Evolutionary conservation across 2,888 invertebrate genomes (phyloP).

Genomic region (Girardia tigrina): DNA sequence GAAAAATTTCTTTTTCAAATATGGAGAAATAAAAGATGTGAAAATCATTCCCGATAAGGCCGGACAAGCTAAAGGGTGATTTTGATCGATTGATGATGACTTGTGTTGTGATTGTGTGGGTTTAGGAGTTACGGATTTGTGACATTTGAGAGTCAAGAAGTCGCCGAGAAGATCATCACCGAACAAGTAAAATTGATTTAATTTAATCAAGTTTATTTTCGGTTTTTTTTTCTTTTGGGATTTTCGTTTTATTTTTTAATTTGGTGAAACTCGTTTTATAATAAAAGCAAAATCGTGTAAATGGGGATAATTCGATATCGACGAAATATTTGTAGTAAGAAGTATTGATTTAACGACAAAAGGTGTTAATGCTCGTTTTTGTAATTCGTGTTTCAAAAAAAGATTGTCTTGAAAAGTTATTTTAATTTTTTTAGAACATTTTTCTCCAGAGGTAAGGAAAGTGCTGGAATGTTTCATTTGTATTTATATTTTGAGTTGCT

Average conservation of each 20-base stretch:
- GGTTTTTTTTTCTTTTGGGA: too few relatives aligned
- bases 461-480: constrained; percentile 15
- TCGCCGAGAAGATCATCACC: constrained; percentile 55
- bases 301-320: too few relatives aligned
- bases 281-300: too few relatives aligned
- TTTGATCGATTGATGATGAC: background rate
- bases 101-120: background rate
- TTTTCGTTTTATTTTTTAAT: too few relatives aligned
- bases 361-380: too few relatives aligned
- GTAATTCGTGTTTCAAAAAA: background rate
- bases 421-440: constrained; percentile 11
- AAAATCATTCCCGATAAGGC: constrained; percentile 86
- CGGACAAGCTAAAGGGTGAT: constrained; percentile 73
- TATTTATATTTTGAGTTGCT: constrained; percentile 4
- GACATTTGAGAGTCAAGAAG: constrained; percentile 72
- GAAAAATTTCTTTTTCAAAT: constrained; percentile 71
- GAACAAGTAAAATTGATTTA: background rate
- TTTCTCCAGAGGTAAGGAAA: background rate
- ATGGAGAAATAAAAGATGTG: constrained; percentile 65
- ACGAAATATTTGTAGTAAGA: too few relatives aligned
- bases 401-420: background rate
- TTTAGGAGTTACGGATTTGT: constrained; percentile 60
- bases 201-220: too few relatives aligned
- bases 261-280: too few relatives aligned
- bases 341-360: too few relatives aligned